Conservation (phyloP, 37 sponge, comb jelly and placozoan genomes). For the Geodia barretti region DNA sequence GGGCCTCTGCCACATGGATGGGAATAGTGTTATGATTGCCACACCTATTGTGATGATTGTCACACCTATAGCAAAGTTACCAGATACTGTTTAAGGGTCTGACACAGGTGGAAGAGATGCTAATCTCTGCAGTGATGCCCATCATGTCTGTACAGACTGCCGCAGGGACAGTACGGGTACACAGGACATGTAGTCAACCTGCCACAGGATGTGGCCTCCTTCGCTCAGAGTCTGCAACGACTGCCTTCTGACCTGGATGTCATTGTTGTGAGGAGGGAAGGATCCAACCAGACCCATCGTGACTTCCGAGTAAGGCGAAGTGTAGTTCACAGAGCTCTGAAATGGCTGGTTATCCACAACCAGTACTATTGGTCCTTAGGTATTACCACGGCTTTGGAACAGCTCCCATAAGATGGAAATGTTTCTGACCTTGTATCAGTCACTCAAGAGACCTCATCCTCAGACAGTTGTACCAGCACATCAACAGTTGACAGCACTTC, state of each 20-base stretch:
- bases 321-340: slow-evolving; percentile 34
- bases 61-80: too few relatives aligned
- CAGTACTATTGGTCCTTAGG: slow-evolving; percentile 12
- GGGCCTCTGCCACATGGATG: too few relatives aligned
- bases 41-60: too few relatives aligned
- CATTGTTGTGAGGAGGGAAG: slow-evolving; percentile 44
- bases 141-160: slow-evolving; percentile 47
- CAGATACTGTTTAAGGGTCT: too few relatives aligned
- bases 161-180: slow-evolving; percentile 39
- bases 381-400: slow-evolving; percentile 4
- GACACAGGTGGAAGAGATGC: slow-evolving; percentile 31
- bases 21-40: too few relatives aligned
- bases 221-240: slow-evolving; percentile 28
- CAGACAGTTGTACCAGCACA: too few relatives aligned
- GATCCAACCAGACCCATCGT: neutral
- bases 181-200: too few relatives aligned
- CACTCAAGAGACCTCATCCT: too few relatives aligned
- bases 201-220: slow-evolving; percentile 37
- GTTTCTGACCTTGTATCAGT: slow-evolving; percentile 9
- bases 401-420: slow-evolving; percentile 50
- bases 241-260: slow-evolving; percentile 16
- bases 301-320: slow-evolving; percentile 48
- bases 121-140: slow-evolving; percentile 43
- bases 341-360: slow-evolving; percentile 42
- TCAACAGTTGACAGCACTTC: too few relatives aligned